Evolutionary conservation across 2,888 invertebrate genomes (phyloP).

Genomic region (Drosophila fulvimacula): DNA sequence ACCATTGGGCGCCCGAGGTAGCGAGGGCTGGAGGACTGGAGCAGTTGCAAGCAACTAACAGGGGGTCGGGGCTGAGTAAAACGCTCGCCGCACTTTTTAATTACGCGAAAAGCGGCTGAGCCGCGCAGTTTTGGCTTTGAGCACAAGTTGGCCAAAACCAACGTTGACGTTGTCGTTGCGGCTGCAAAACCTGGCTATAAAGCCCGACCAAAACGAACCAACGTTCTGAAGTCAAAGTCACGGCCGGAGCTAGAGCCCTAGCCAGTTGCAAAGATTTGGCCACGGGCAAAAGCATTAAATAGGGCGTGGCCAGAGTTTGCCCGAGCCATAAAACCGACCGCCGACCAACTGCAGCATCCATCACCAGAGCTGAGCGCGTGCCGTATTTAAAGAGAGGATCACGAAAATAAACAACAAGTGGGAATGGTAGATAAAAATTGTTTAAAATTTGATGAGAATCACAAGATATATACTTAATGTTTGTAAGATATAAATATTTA

Average conservation of each 20-base stretch:
- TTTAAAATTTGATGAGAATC: too few relatives aligned
- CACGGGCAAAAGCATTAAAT: constrained; percentile 71
- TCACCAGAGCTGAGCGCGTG: constrained; percentile 5
- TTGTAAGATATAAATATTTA: background rate
- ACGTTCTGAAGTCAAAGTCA: constrained; percentile 51
- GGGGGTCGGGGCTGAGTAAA: constrained; percentile 22
- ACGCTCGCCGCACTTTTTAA: constrained; percentile 75
- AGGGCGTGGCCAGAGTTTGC: constrained; percentile 47
- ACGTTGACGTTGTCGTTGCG: constrained; percentile 50
- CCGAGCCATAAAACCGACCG: constrained; percentile 8
- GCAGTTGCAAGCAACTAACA: background rate
- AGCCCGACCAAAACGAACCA: constrained; percentile 16
- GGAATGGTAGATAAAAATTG: too few relatives aligned
- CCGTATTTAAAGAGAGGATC: too few relatives aligned
- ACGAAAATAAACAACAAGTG: background rate
- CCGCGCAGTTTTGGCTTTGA: constrained; percentile 79
- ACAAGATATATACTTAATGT: background rate
- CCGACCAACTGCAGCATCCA: constrained; percentile 5
- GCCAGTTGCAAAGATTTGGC: constrained; percentile 66
- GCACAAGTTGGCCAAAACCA: constrained; percentile 39
- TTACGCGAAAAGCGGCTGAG: constrained; percentile 79
- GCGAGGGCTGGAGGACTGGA: background rate
- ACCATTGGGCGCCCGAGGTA: constrained; percentile 33
- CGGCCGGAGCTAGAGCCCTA: constrained; percentile 46
- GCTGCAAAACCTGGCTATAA: constrained; percentile 49